Evolutionary conservation across 2,797 vertebrate genomes (phyloP), one percentile per base, ranked within the genome.

Genomic region (Fratercula arctica): DNA sequence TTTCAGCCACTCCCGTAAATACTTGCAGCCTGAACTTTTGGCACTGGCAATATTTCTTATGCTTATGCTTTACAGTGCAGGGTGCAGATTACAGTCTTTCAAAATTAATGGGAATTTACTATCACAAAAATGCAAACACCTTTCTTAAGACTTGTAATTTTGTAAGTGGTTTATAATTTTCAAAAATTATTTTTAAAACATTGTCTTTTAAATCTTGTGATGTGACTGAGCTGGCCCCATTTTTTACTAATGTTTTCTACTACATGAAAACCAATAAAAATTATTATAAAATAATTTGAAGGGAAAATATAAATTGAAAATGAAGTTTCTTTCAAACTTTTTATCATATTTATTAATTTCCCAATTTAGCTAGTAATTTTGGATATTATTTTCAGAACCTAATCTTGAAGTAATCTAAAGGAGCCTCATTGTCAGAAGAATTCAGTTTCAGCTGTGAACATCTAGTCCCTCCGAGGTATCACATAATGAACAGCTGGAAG

Each of bases 21-120:
- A 91, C 59, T 95, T 96, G 78, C 53, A 92, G 73, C 57, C 82
- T 96, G 82, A 94, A 95, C 79, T 92, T 95, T 84, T 93, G 89
- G 75, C 85, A 83, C 61, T 31, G 45, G 39, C 33, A 84, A 48
- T 90, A 75, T 88, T 96, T 91, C 61, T 74, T 83, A 56, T 16
- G 45, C 28, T 81, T 77, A 46, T 12, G 39, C n/a, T 89, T 92
- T 81, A 53, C 94, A 89, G n/a, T 69, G 33, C 1, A 4, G 75
- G 28, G 46, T 77, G 16, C 31, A 78, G 45, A 72, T 61, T 56
- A 70, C 8, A 69, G 31, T 78, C 26, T 68, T 80, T 68, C 21
- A 83, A 74, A 93, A 74, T 64, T 14, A 79, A 33, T 54, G 23
- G 9, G 11, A 79, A 87, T 77, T 91, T 89, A 24, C 21, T 60